phyloP scores from a whole-genome alignment of 2,888 invertebrate species.

The Erebia palarica region DNA sequence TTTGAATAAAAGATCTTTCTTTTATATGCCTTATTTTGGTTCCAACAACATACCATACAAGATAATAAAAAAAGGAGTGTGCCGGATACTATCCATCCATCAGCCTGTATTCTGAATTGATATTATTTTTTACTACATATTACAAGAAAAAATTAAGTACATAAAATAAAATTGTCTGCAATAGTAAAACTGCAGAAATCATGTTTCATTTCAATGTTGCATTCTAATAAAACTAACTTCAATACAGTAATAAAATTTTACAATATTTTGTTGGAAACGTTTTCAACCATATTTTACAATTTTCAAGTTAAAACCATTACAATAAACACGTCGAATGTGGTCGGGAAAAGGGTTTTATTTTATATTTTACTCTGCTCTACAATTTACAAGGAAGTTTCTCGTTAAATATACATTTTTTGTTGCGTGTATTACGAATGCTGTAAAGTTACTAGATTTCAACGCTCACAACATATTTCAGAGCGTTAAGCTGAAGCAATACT shows the following conservation, averaged over 20 bases:
- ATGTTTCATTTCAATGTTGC: too few species aligned
- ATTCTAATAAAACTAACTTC: background rate
- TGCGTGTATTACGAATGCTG: slow-evolving; percentile 4
- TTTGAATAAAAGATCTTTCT: too few species aligned
- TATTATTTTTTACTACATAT: too few species aligned
- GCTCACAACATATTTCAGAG: slow-evolving; percentile 6
- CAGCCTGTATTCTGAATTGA: too few species aligned
- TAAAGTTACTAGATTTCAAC: slow-evolving; percentile 13
- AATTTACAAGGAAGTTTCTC: background rate
- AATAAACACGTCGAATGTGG: background rate
- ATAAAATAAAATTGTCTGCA: background rate
- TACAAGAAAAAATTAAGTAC: too few species aligned
- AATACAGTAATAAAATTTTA: background rate
- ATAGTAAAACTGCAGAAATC: background rate
- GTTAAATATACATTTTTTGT: background rate
- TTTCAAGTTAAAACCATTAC: too few species aligned
- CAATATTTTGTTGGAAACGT: background rate
- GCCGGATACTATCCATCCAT: too few species aligned
- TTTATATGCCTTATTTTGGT: too few species aligned
- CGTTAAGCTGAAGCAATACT: slow-evolving; percentile 10
- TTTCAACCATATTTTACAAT: slow-evolving; percentile 9
- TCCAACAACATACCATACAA: too few species aligned
- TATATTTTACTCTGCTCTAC: slow-evolving; percentile 1
- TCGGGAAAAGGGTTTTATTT: background rate
- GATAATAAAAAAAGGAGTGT: too few species aligned